Percentiles rank a stretch among this genome's conserved stretches.
These are phyloP conservation scores for Venustoraphidia nigricollis DNA, from an alignment of 2,888 invertebrate species.

Conservation along the genomic window DNA sequence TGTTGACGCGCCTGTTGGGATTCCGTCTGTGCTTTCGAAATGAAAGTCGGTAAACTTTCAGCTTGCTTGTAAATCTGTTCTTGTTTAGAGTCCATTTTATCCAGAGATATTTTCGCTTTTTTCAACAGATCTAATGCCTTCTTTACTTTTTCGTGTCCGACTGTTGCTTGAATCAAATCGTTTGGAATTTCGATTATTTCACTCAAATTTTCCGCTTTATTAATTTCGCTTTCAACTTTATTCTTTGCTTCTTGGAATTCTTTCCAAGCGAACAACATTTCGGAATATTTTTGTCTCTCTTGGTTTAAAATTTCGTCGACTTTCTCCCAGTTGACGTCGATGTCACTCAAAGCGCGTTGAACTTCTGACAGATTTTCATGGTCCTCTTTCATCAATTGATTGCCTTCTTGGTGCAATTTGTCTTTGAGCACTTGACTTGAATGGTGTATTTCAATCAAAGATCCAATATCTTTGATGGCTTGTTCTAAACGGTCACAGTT, in stretches of 20 bases:
- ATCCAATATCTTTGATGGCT: conserved; percentile 35
- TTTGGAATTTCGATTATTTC: conserved; percentile 49
- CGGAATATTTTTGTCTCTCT: conserved; percentile 55
- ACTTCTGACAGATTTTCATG: conserved; percentile 63
- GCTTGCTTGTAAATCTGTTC: conserved; percentile 55
- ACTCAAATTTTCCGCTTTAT: conserved; percentile 48
- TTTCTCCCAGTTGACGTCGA: conserved; percentile 71
- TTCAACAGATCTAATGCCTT: conserved; percentile 60
- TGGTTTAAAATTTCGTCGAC: conserved; percentile 58
- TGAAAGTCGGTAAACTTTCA: conserved; percentile 49
- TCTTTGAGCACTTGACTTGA: conserved; percentile 47
- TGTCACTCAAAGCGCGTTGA: conserved; percentile 60
- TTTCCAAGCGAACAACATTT: conserved; percentile 56
- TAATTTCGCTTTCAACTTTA: conserved; percentile 52
- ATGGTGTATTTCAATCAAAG: conserved; percentile 34
- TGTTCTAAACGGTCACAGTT: conserved; percentile 31
- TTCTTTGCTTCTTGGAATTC: conserved; percentile 59
- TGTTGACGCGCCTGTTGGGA: conserved; percentile 44
- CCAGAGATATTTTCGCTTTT: conserved; percentile 57
- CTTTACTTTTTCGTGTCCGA: conserved; percentile 57
- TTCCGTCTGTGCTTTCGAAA: conserved; percentile 40
- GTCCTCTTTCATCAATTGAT: conserved; percentile 66
- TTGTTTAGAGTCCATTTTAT: conserved; percentile 63
- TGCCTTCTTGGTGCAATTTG: conserved; percentile 62
- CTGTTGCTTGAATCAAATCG: conserved; percentile 56